These are phyloP conservation scores for Limnephilus marmoratus DNA, from an alignment of 2,888 invertebrate genomes.

Conservation along the genomic window DNA sequence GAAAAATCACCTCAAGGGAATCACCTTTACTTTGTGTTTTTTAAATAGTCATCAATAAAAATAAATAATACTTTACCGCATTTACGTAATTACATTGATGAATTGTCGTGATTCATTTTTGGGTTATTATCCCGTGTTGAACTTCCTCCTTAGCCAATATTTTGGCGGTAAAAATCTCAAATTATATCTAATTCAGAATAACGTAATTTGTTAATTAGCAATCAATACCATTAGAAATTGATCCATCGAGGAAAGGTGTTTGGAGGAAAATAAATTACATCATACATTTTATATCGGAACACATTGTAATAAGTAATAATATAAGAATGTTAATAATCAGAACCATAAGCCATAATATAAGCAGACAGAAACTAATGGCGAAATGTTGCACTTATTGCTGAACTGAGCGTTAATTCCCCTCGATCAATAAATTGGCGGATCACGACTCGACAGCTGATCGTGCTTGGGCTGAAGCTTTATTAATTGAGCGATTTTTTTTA, in stretches of 20 bases:
- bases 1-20: no score
- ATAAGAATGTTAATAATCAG: neutral
- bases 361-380: conserved; percentile 10
- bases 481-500: conserved; percentile 26
- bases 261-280: neutral
- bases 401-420: neutral
- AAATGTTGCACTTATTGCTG: conserved; percentile 15
- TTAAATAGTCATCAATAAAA: no score
- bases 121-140: no score
- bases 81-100: no score
- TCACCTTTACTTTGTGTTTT: no score
- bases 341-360: neutral
- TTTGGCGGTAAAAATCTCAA: no score
- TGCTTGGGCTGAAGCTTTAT: neutral
- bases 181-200: no score
- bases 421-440: neutral
- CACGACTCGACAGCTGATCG: conserved; percentile 34
- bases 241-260: neutral
- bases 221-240: neutral
- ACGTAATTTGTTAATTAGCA: no score
- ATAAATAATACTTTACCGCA: no score
- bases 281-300: neutral
- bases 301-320: neutral
- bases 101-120: no score
- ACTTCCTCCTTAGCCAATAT: no score